These are phyloP conservation scores for Pilophorus perplexus DNA, from an alignment of 2,888 invertebrate genomes.

Conservation along the genomic window DNA sequence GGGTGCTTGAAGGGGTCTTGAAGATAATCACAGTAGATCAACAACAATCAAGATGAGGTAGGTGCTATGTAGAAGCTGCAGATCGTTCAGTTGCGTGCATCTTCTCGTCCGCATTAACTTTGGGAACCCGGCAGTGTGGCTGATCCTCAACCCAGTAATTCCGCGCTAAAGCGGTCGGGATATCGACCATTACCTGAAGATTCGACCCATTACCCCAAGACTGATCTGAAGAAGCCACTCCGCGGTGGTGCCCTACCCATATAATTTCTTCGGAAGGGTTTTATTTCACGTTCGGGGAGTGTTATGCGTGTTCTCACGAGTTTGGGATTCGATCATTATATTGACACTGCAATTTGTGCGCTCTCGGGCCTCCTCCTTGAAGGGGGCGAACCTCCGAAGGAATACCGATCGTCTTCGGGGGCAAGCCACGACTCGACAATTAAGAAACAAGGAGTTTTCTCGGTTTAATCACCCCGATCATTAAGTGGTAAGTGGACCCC, in stretches of 20 bases:
- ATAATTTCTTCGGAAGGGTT: constrained; percentile 16
- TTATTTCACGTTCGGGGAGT: constrained; percentile 19
- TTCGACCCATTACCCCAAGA: constrained; percentile 12
- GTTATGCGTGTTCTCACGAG: constrained; percentile 38
- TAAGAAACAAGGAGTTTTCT: constrained; percentile 38
- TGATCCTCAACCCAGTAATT: constrained; percentile 3
- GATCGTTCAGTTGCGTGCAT: too few relatives aligned
- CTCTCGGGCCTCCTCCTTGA: too few relatives aligned
- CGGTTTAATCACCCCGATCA: constrained; percentile 35
- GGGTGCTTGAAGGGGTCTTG: too few relatives aligned
- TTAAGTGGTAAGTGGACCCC: constrained; percentile 20
- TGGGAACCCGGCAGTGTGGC: background rate
- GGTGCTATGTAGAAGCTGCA: too few relatives aligned
- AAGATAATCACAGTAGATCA: too few relatives aligned
- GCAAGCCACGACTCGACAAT: constrained; percentile 40
- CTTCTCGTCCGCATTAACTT: too few relatives aligned
- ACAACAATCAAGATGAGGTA: too few relatives aligned
- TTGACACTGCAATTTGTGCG: constrained; percentile 46
- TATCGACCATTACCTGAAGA: too few relatives aligned
- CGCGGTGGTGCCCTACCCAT: constrained; percentile 26
- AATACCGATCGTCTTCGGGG: constrained; percentile 27
- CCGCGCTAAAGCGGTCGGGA: constrained; percentile 9
- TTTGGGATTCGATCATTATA: constrained; percentile 44
- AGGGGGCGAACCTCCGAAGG: too few relatives aligned
- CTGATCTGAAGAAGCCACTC: constrained; percentile 26